Conservation (phyloP, 2,797 vertebrate genomes). For the Etheostoma nigrum region DNA sequence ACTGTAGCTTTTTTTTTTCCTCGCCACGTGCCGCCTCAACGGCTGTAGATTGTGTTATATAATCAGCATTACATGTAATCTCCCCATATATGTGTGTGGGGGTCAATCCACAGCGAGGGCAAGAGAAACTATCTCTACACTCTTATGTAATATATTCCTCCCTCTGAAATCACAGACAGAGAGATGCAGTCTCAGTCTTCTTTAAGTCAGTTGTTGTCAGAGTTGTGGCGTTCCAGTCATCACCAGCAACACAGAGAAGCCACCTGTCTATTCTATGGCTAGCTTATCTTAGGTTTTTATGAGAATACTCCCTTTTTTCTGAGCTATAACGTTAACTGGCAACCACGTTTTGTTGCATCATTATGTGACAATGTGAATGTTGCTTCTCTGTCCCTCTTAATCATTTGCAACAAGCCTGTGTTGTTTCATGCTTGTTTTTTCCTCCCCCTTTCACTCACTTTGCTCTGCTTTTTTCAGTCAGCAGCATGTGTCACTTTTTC, state of each 20-base stretch:
- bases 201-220: conserved; percentile 7
- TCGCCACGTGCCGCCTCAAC: conserved; percentile 13
- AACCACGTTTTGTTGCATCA: conserved; percentile 17
- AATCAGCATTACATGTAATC: conserved; percentile 73
- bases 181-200: conserved; percentile 25
- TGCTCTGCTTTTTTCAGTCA: conserved; percentile 33
- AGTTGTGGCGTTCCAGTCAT: neutral
- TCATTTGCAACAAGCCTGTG: conserved; percentile 4
- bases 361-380: neutral
- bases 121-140: conserved; percentile 25
- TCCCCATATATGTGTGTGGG: conserved; percentile 37
- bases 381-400: conserved; percentile 15
- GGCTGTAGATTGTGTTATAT: conserved; percentile 63
- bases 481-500: conserved; percentile 60
- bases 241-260: conserved; percentile 5
- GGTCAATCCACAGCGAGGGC: conserved; percentile 34
- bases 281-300: neutral
- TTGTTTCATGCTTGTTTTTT: neutral
- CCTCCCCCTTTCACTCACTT: conserved; percentile 15
- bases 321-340: neutral
- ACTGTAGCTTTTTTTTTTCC: conserved; percentile 18
- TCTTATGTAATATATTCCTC: conserved; percentile 53
- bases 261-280: neutral
- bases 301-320: neutral
- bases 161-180: conserved; percentile 26